Percentiles rank a stretch among this genome's conserved stretches.
These are phyloP conservation scores for Cosmia trapezina DNA, from an alignment of 2,888 invertebrate species.

Conservation along the genomic window DNA sequence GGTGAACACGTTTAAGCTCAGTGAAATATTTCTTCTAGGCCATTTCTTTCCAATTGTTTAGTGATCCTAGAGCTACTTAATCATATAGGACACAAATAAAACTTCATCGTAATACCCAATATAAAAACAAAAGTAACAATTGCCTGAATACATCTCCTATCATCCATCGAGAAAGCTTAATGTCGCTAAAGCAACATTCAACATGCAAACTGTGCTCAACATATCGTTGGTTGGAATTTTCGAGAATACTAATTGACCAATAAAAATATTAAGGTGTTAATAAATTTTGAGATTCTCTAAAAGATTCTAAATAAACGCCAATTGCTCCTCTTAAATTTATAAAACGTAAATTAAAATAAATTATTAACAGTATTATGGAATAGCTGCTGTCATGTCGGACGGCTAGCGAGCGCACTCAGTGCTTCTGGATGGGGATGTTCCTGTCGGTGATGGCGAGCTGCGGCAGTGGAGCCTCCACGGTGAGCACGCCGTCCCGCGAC, in stretches of 20 bases:
- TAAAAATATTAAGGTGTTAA: constrained; percentile 75
- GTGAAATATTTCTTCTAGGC: constrained; percentile 66
- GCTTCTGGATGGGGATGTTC: constrained; percentile 94
- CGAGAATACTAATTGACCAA: constrained; percentile 78
- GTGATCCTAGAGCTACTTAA: constrained; percentile 61
- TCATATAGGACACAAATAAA: constrained; percentile 63
- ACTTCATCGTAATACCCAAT: constrained; percentile 71
- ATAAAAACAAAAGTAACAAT: constrained; percentile 80
- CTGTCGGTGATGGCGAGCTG: constrained; percentile 95
- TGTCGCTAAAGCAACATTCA: constrained; percentile 78
- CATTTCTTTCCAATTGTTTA: constrained; percentile 51
- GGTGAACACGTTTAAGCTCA: constrained; percentile 83
- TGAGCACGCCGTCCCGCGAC: constrained; percentile 98
- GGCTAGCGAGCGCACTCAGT: constrained; percentile 80
- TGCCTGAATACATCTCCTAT: constrained; percentile 77
- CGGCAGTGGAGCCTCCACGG: constrained; percentile 98
- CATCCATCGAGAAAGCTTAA: constrained; percentile 83
- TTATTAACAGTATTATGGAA: constrained; percentile 89
- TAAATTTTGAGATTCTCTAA: constrained; percentile 87
- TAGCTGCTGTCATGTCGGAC: constrained; percentile 82
- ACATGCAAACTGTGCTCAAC: constrained; percentile 78
- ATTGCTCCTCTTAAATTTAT: constrained; percentile 83
- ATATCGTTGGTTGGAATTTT: constrained; percentile 74
- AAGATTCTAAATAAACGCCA: constrained; percentile 88
- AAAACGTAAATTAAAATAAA: constrained; percentile 89